These are phyloP conservation scores for Rafetus swinhoei DNA, from an alignment of 2,113 vertebrate species.

Conservation along the genomic window DNA sequence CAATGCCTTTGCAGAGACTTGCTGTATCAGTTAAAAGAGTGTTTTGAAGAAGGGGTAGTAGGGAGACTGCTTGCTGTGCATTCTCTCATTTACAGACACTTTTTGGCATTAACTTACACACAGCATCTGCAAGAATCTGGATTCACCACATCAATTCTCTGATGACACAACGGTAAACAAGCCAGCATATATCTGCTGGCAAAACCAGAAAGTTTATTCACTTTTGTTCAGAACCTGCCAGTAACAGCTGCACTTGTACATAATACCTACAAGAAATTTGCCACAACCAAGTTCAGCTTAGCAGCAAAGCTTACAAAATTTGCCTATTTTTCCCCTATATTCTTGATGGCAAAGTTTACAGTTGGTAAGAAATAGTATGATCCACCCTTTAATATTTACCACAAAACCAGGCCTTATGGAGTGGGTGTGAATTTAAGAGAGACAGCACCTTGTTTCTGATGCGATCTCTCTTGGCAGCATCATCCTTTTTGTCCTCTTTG, in stretches of 20 bases:
- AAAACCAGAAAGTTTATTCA: neutral
- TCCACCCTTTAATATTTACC: conserved; percentile 23
- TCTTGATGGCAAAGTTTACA: rapidly evolving
- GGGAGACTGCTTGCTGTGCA: neutral
- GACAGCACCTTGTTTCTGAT: conserved; percentile 94
- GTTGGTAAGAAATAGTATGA: neutral
- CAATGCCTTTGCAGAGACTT: neutral
- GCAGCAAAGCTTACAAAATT: neutral
- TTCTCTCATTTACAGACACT: rapidly evolving
- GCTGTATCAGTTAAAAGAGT: neutral
- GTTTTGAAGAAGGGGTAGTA: neutral
- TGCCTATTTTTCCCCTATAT: neutral
- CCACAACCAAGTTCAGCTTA: neutral
- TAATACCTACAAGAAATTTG: neutral
- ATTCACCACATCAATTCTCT: neutral
- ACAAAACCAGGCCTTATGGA: conserved; percentile 20
- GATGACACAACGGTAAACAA: neutral
- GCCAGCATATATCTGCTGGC: neutral
- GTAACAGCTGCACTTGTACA: neutral
- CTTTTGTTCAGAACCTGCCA: neutral
- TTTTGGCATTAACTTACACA: neutral
- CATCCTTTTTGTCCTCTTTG: conserved; percentile 91
- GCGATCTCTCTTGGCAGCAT: conserved; percentile 89
- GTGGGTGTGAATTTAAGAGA: conserved; percentile 41
- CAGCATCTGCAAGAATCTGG: neutral